A percentile compares a stretch with the other conserved stretches of the same genome.
These are phyloP conservation scores for Pao palembangensis DNA, from an alignment of 2,113 vertebrate genomes.

Conservation along the genomic window DNA sequence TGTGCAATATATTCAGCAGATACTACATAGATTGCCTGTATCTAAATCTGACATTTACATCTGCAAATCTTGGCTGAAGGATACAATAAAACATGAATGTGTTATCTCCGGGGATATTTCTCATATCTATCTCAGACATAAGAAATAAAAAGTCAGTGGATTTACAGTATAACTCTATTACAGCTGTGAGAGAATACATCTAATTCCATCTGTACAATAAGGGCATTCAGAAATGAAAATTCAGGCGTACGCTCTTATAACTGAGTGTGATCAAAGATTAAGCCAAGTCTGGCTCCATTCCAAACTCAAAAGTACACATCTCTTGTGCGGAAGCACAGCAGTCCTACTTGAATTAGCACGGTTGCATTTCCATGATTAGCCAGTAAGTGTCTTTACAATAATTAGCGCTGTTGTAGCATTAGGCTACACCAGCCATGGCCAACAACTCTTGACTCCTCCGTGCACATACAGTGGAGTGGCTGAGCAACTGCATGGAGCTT, in stretches of 20 bases:
- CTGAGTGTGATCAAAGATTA: constrained; percentile 61
- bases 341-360: constrained; percentile 34
- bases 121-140: constrained; percentile 25
- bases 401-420: constrained; percentile 68
- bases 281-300: constrained; percentile 46
- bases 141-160: constrained; percentile 28
- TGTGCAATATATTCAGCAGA: neutral
- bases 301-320: constrained; percentile 52
- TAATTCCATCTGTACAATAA: constrained; percentile 68
- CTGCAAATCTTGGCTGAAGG: constrained; percentile 30
- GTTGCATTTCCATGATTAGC: constrained; percentile 34
- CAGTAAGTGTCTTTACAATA: constrained; percentile 47
- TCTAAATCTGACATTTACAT: constrained; percentile 19
- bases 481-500: constrained; percentile 48
- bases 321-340: constrained; percentile 44
- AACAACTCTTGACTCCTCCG: constrained; percentile 43
- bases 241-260: constrained; percentile 61
- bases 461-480: constrained; percentile 51
- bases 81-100: constrained; percentile 38
- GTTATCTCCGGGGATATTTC: constrained; percentile 26
- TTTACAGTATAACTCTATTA: constrained; percentile 53
- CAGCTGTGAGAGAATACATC: constrained; percentile 36
- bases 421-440: constrained; percentile 51
- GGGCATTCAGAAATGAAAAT: constrained; percentile 52
- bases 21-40: constrained; percentile 1